These are phyloP conservation scores for Pangasius djambal DNA, from an alignment of 2,797 vertebrate genomes.

Conservation along the genomic window DNA sequence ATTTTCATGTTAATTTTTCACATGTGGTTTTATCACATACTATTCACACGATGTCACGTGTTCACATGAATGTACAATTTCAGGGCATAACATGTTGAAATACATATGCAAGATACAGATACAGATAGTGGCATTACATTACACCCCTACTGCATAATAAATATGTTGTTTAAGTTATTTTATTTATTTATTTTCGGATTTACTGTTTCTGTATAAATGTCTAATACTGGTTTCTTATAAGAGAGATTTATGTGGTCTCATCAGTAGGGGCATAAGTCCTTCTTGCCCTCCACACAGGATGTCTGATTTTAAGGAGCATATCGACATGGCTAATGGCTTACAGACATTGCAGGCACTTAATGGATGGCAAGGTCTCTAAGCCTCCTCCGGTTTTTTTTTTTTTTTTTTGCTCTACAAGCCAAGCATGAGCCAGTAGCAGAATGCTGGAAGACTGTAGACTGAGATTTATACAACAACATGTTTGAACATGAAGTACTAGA, in stretches of 20 bases:
- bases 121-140: background rate
- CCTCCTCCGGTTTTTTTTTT: background rate
- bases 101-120: background rate
- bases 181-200: background rate
- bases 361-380: background rate
- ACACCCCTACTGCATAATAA: background rate
- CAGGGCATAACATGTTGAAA: background rate
- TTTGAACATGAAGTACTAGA: constrained; percentile 3
- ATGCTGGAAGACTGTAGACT: background rate
- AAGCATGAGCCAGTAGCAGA: background rate
- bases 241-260: background rate
- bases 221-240: background rate
- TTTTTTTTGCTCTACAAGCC: background rate
- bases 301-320: background rate
- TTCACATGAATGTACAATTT: background rate
- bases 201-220: background rate
- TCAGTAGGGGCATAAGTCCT: background rate
- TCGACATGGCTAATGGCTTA: background rate
- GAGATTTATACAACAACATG: background rate
- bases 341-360: background rate
- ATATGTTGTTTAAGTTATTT: background rate
- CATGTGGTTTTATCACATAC: background rate
- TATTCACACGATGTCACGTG: background rate
- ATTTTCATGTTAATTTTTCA: background rate
- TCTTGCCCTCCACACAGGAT: background rate